Evolutionary conservation across 1,140 invertebrate genomes (phyloP).

Genomic region (Asobara japonica): DNA sequence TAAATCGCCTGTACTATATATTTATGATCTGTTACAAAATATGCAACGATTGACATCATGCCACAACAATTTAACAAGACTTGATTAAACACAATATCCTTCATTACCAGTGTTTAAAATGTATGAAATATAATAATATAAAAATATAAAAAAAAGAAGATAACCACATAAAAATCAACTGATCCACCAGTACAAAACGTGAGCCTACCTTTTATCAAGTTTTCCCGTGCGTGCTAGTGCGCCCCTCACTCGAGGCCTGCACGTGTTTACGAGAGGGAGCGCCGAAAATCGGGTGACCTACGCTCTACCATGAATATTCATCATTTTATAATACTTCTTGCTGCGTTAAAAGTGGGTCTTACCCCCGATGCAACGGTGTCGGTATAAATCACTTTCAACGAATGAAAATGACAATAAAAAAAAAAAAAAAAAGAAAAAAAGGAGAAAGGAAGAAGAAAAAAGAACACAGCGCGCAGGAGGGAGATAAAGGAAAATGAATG

Average conservation of each 20-base stretch:
- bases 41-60: too few species aligned
- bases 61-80: too few species aligned
- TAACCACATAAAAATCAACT: too few species aligned
- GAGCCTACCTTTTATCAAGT: not conserved
- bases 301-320: slow-evolving; percentile 8
- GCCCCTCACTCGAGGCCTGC: slow-evolving; percentile 9
- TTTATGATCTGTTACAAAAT: too few species aligned
- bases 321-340: not conserved
- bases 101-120: too few species aligned
- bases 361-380: slow-evolving; percentile 6
- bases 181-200: too few species aligned
- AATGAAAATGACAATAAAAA: slow-evolving; percentile 6
- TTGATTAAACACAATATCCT: too few species aligned
- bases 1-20: too few species aligned
- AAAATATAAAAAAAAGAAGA: too few species aligned
- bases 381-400: slow-evolving; percentile 17
- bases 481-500: not conserved
- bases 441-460: not conserved
- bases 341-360: slow-evolving; percentile 17
- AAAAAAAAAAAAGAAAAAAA: slow-evolving; percentile 9
- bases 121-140: too few species aligned
- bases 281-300: not conserved
- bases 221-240: not conserved
- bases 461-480: not conserved
- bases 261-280: not conserved